Base-by-base conservation (phyloP, 2,797 vertebrate genomes). In the Dicrostonyx torquatus region DNA sequence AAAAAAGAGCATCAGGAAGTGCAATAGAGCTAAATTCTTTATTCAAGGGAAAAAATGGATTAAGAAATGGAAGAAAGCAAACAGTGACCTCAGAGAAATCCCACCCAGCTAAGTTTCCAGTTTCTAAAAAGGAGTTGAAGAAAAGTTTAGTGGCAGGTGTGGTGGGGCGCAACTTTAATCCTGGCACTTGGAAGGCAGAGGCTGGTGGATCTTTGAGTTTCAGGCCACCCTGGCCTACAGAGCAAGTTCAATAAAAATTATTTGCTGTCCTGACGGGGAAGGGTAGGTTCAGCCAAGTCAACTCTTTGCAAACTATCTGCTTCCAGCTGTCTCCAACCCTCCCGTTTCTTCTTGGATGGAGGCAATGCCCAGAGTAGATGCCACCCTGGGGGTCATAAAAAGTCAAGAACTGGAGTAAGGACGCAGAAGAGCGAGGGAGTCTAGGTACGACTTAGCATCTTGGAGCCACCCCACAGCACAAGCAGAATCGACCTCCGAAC, bases 251-350 rank as follows among this genome's bases (percentile, higher is more conserved):
- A 15, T 9, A 18, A 85, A 50, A 50, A 26, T 4, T 22, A 31
- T 15, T 12, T 53, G 15, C 60, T 88, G 11, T 48, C 31, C 24
- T 48, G 66, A 87, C 37, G 50, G 64, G 89, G 92, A 88, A 40
- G 43, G 29, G 62, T 12, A 75, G 26, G 87, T 4, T 89, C 7
- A 17, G 0, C 20, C 29, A 34, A 45, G 3, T 5, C 50, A 24
- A 86, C 26, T 68, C 5, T 76, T 91, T 78, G 17, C 26, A 40
- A 5, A 87, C 85, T 37, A 24, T n/a, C 62, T 58, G 34, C 2
- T 50, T 17, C 88, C n/a, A 40, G 1, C 64, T 58, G 3, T 11
- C 8, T 15, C 10, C 1, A 0, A 0, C 22, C 37, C 13, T 45
- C 3, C 31, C 31, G 0, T 78, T 91, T 82, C 87, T 93, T 84